A percentile compares a stretch with the other conserved stretches of the same genome.
Conservation (phyloP, 2,797 vertebrate genomes). For the Anomalospiza imberbis region DNA sequence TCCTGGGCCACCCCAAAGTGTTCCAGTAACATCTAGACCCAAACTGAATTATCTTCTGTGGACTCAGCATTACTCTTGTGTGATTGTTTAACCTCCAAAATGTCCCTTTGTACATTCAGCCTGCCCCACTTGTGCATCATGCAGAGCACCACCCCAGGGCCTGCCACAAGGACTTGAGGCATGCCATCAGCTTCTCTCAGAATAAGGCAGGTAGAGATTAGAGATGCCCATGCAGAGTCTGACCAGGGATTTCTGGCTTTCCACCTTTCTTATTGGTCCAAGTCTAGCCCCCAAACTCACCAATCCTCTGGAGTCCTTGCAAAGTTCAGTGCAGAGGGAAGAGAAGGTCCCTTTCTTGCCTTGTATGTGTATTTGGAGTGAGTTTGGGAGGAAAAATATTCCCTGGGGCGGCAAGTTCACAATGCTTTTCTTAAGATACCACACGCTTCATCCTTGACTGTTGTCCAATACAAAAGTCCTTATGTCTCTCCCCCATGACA, state of each 20-base stretch:
- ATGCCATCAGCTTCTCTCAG: background rate
- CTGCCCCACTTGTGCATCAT: background rate
- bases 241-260: background rate
- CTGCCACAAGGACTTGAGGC: background rate
- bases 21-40: background rate
- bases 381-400: background rate
- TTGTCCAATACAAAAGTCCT: background rate
- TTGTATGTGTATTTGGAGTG: background rate
- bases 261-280: background rate
- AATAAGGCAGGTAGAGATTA: background rate
- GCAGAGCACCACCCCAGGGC: background rate
- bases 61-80: background rate
- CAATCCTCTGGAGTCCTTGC: background rate
- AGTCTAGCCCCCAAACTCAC: background rate
- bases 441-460: background rate
- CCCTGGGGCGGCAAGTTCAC: background rate
- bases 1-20: background rate
- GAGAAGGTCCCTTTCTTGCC: background rate
- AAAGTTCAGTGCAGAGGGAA: background rate
- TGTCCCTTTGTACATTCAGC: background rate
- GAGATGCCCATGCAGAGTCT: background rate
- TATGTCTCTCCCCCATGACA: background rate
- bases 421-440: background rate
- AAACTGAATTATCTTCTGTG: background rate
- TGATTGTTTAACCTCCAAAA: background rate